Conservation (phyloP, 2,888 invertebrate species). For the Tortrix viridana region DNA sequence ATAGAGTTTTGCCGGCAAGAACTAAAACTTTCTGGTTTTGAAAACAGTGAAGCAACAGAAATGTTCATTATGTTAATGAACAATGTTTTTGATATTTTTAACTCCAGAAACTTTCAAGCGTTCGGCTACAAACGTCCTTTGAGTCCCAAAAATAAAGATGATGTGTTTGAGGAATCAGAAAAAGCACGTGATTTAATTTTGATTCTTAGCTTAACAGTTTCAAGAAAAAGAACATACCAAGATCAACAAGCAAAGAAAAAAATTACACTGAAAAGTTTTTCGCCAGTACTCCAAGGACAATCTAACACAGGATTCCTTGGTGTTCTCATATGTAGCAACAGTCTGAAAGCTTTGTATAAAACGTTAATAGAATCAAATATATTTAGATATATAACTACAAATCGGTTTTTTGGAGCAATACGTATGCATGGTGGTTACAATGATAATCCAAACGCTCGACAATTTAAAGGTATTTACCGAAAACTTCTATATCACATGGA, state of each 20-base stretch:
- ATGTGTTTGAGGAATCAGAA: slow-evolving; percentile 15
- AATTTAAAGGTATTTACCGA: slow-evolving; percentile 37
- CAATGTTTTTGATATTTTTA: slow-evolving; percentile 42
- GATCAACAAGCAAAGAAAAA: slow-evolving; percentile 10
- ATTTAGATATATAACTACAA: slow-evolving; percentile 24
- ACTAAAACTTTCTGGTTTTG: slow-evolving; percentile 35
- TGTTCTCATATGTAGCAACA: slow-evolving; percentile 33
- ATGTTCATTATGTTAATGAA: slow-evolving; percentile 37
- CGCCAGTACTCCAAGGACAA: not conserved
- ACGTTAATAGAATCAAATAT: slow-evolving; percentile 7
- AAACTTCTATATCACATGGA: slow-evolving; percentile 40
- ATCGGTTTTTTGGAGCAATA: slow-evolving; percentile 40
- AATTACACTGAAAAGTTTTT: not conserved
- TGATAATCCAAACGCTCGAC: slow-evolving; percentile 42
- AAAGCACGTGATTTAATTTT: slow-evolving; percentile 20
- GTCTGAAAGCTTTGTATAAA: slow-evolving; percentile 22
- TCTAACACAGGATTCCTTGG: slow-evolving; percentile 37
- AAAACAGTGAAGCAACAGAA: slow-evolving; percentile 36
- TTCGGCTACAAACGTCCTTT: slow-evolving; percentile 39
- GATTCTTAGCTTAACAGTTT: slow-evolving; percentile 10
- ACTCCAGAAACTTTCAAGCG: slow-evolving; percentile 28
- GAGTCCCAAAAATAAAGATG: not conserved
- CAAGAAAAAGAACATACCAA: not conserved
- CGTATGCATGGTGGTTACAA: slow-evolving; percentile 42
- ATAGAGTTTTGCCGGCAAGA: slow-evolving; percentile 35